These are phyloP conservation scores for Ichneumoninae sp. DNA, from an alignment of 2,888 invertebrate species.

Conservation along the genomic window DNA sequence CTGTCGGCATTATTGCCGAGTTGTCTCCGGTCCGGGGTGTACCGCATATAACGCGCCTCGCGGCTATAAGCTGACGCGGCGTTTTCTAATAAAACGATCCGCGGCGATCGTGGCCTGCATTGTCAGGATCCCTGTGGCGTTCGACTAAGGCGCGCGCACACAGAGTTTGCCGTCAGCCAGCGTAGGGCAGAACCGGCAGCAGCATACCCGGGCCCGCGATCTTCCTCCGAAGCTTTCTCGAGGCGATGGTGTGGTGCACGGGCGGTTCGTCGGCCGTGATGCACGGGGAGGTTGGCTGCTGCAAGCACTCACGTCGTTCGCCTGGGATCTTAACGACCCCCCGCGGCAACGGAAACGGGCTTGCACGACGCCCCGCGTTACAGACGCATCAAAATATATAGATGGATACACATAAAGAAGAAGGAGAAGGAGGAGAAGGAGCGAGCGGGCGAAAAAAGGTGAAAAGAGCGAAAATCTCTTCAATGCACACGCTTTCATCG, in stretches of 20 bases:
- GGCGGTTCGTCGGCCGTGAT: slow-evolving; percentile 14
- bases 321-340: slow-evolving; percentile 62
- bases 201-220: slow-evolving; percentile 13
- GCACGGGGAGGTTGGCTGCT: slow-evolving; percentile 23
- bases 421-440: background rate
- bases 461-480: slow-evolving; percentile 44
- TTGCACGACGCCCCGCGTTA: slow-evolving; percentile 34
- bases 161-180: background rate
- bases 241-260: slow-evolving; percentile 7
- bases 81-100: slow-evolving; percentile 82
- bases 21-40: slow-evolving; percentile 74
- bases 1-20: slow-evolving; percentile 83
- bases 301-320: slow-evolving; percentile 41
- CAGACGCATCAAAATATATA: slow-evolving; percentile 43
- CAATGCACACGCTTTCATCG: slow-evolving; percentile 49
- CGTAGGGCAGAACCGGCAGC: background rate
- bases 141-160: slow-evolving; percentile 48
- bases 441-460: background rate
- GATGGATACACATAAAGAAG: slow-evolving; percentile 35
- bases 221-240: slow-evolving; percentile 42
- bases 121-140: slow-evolving; percentile 69
- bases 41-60: slow-evolving; percentile 49
- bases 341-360: slow-evolving; percentile 54
- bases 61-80: slow-evolving; percentile 80
- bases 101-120: slow-evolving; percentile 69